These are phyloP conservation scores for Plecturocebus donacophilus DNA, from an alignment of 2,113 vertebrate species.

Conservation along the genomic window DNA sequence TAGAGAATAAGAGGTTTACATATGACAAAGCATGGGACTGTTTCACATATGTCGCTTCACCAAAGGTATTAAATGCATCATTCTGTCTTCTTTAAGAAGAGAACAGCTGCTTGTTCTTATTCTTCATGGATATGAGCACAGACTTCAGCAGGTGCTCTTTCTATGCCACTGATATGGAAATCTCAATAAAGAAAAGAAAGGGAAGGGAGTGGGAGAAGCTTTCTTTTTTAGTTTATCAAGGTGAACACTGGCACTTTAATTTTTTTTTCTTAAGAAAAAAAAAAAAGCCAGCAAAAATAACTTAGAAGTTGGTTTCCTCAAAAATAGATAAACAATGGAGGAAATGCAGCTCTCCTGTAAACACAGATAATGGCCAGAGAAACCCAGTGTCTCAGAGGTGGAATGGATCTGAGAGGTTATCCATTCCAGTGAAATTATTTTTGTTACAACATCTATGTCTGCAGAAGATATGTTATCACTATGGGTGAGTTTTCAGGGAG, in stretches of 20 bases:
- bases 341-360: neutral
- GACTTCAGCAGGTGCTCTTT: neutral
- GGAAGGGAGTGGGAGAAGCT: too few species aligned
- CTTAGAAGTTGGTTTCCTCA: neutral
- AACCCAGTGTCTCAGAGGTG: neutral
- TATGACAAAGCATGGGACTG: neutral
- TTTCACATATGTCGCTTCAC: neutral
- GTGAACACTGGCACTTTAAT: neutral
- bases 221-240: neutral
- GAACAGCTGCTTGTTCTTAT: too few species aligned
- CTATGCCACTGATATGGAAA: neutral
- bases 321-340: neutral
- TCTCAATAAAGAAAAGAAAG: neutral
- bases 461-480: neutral
- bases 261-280: neutral
- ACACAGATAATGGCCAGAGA: constrained; percentile 50
- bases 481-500: neutral
- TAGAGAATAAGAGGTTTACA: neutral
- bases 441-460: neutral
- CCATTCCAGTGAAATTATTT: constrained; percentile 44
- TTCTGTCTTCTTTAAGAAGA: neutral
- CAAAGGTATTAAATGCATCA: rapidly evolving
- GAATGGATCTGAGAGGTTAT: constrained; percentile 20
- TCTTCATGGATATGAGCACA: neutral
- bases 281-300: constrained; percentile 23